These are phyloP conservation scores for Ellobium chinense DNA, from an alignment of 2,888 invertebrate genomes.

Conservation along the genomic window DNA sequence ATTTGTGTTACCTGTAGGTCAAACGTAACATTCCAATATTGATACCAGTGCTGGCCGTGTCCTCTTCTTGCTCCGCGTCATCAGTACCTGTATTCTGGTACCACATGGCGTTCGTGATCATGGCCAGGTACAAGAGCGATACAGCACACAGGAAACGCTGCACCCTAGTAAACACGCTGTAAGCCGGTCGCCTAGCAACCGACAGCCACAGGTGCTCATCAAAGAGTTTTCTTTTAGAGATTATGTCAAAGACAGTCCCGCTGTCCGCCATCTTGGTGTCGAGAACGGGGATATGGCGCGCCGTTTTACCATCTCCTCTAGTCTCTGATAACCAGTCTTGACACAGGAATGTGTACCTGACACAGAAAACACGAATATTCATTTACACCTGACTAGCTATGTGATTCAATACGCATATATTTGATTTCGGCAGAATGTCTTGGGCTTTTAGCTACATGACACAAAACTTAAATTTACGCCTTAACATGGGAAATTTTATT, in stretches of 20 bases:
- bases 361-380: too few relatives aligned
- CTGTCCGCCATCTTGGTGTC: constrained; percentile 33
- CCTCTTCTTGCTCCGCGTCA: constrained; percentile 2
- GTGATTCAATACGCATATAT: too few relatives aligned
- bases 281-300: constrained; percentile 50
- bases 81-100: constrained; percentile 48
- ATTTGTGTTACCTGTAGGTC: constrained; percentile 54
- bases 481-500: too few relatives aligned
- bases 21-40: constrained; percentile 53
- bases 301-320: constrained; percentile 53
- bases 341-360: constrained; percentile 56
- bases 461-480: too few relatives aligned
- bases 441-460: too few relatives aligned
- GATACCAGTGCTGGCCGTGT: neutral
- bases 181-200: constrained; percentile 54
- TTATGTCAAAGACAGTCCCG: constrained; percentile 48
- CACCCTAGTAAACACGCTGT: constrained; percentile 59
- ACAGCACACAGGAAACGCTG: constrained; percentile 56
- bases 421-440: too few relatives aligned
- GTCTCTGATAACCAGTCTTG: constrained; percentile 56
- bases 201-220: constrained; percentile 62
- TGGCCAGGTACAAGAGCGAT: constrained; percentile 57
- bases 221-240: constrained; percentile 53
- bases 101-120: constrained; percentile 64
- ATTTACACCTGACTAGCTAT: too few relatives aligned